phyloP scores from a whole-genome alignment of 2,113 vertebrate genomes.

The Mastomys natalensis region DNA sequence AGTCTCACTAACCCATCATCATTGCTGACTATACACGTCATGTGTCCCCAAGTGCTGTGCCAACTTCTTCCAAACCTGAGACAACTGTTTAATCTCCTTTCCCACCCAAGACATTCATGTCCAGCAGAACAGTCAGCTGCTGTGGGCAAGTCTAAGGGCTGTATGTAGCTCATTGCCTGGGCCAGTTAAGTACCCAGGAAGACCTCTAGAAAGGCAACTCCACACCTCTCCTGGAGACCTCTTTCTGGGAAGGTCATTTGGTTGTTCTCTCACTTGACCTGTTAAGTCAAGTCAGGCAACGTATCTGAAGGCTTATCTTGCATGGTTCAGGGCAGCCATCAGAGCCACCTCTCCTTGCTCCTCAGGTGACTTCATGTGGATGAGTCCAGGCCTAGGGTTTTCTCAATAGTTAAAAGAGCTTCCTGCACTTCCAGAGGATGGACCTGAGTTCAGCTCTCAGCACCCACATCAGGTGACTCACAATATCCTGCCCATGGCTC shows the following conservation, averaged over 20 bases:
- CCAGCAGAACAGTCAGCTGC: not conserved
- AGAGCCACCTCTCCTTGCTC: not conserved
- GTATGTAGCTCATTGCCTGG: slow-evolving; percentile 83
- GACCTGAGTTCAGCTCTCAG: not conserved
- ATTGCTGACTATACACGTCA: not conserved
- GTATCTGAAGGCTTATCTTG: fast-evolving
- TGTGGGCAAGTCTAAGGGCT: slow-evolving; percentile 77
- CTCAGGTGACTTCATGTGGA: not conserved
- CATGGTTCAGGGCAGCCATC: not conserved
- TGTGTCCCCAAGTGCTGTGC: not conserved
- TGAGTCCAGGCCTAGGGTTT: not conserved
- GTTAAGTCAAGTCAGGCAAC: not conserved
- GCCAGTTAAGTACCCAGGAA: slow-evolving; percentile 76
- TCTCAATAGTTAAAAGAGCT: not conserved
- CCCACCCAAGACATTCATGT: not conserved
- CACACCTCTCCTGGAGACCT: not conserved
- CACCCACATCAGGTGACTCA: not conserved
- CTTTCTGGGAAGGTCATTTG: not conserved
- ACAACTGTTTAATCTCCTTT: not conserved
- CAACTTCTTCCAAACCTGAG: not conserved
- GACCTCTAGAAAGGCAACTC: not conserved
- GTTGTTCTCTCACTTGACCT: not conserved
- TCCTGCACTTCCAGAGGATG: not conserved
- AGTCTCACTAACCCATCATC: not conserved
- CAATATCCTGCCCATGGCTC: not conserved